phyloP scores from a whole-genome alignment of 2,797 vertebrate species.

The Nannoperca australis region DNA sequence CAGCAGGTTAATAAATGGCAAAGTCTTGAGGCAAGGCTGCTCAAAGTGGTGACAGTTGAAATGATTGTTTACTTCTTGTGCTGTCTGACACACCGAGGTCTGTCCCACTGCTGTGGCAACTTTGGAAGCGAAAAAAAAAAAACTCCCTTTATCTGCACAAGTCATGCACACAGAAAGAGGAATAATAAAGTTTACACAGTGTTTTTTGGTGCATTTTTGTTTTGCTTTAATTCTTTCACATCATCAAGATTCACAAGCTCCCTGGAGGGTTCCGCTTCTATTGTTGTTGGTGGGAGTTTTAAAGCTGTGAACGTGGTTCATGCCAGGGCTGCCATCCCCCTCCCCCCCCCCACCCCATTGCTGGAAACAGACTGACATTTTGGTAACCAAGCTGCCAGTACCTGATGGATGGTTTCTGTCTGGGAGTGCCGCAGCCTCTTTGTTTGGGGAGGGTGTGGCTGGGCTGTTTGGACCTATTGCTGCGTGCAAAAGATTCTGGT shows the following conservation, averaged over 20 bases:
- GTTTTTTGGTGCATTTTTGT: conserved; percentile 24
- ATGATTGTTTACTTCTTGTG: conserved; percentile 56
- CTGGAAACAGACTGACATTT: conserved; percentile 39
- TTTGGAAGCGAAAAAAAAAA: conserved; percentile 31
- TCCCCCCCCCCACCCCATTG: conserved; percentile 4
- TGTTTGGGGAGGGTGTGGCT: conserved; percentile 59
- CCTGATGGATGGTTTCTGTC: conserved; percentile 57
- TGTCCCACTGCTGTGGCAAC: conserved; percentile 13
- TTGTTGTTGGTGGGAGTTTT: neutral
- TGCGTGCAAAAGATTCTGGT: neutral
- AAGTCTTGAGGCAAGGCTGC: conserved; percentile 59
- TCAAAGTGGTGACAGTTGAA: conserved; percentile 70
- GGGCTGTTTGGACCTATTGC: neutral
- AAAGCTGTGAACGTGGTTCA: neutral
- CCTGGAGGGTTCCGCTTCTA: neutral
- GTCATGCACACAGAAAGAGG: conserved; percentile 66
- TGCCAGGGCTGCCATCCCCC: no score
- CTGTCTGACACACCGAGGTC: conserved; percentile 17
- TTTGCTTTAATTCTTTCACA: neutral
- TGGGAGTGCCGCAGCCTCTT: conserved; percentile 23
- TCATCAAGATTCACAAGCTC: neutral
- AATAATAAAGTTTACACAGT: conserved; percentile 78
- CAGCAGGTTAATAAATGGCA: conserved; percentile 68
- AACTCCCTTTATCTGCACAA: conserved; percentile 67
- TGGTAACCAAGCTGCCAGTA: conserved; percentile 20